Conservation (phyloP, 2,113 vertebrate genomes). For the Embiotoca jacksoni region DNA sequence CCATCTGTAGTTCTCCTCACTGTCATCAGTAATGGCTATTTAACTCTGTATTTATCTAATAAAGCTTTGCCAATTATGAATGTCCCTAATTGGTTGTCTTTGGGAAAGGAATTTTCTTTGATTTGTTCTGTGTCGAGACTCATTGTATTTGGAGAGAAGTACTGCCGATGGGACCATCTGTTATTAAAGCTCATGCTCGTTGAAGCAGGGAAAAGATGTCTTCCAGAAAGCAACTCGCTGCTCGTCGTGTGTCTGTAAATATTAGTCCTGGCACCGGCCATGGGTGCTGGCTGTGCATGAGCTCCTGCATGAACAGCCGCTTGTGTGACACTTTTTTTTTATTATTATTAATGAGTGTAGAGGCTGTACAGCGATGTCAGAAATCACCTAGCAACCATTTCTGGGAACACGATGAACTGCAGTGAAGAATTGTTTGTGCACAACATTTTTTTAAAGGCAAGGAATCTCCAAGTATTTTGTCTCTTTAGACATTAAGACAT, state of each 20-base stretch:
- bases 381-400: slow-evolving; percentile 21
- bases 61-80: slow-evolving; percentile 46
- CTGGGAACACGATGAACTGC: background rate
- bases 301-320: slow-evolving; percentile 20
- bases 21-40: slow-evolving; percentile 13
- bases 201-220: slow-evolving; percentile 57
- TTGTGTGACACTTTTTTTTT: slow-evolving; percentile 9
- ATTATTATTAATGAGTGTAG: slow-evolving; percentile 1
- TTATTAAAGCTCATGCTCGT: slow-evolving; percentile 57
- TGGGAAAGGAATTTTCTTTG: slow-evolving; percentile 18
- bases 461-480: background rate
- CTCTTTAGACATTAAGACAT: background rate
- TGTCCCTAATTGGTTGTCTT: slow-evolving; percentile 52
- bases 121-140: slow-evolving; percentile 33
- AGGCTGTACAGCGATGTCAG: slow-evolving; percentile 8
- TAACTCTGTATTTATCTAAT: slow-evolving; percentile 42
- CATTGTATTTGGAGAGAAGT: slow-evolving; percentile 37
- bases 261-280: slow-evolving; percentile 47
- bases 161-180: slow-evolving; percentile 59
- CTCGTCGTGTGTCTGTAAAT: slow-evolving; percentile 55
- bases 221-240: slow-evolving; percentile 51
- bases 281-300: slow-evolving; percentile 12
- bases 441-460: background rate
- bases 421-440: background rate
- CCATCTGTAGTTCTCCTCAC: slow-evolving; percentile 15